Evolutionary conservation across 2,797 vertebrate genomes (phyloP).

Genomic region (Smutsia temminckii): DNA sequence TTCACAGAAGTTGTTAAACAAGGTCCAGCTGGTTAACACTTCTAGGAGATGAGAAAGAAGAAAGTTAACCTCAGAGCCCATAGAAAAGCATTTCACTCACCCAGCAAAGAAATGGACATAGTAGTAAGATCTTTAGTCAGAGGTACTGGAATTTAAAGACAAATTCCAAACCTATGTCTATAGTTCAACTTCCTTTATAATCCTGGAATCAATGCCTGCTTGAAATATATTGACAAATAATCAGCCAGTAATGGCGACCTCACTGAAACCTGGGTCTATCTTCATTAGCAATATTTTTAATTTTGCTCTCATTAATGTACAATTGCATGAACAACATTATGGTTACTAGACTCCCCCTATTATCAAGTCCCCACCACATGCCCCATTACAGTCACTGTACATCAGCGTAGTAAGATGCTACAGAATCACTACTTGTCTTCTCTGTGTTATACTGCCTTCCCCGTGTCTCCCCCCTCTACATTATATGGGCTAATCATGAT

Average conservation of each 20-base stretch:
- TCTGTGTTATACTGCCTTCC: no score
- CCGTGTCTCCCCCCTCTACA: no score
- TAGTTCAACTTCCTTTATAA: conserved; percentile 37
- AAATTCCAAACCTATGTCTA: neutral
- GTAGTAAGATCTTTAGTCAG: neutral
- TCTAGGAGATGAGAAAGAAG: conserved; percentile 55
- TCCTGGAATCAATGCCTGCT: neutral
- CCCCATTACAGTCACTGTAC: no score
- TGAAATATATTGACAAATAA: conserved; percentile 11
- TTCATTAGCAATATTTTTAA: neutral
- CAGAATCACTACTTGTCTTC: no score
- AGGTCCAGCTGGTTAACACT: conserved; percentile 23
- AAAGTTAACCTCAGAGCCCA: neutral
- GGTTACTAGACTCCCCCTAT: no score
- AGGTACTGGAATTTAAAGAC: conserved; percentile 11
- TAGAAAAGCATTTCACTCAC: conserved; percentile 4
- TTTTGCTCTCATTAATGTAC: no score
- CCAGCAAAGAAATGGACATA: neutral
- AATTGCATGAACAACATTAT: no score
- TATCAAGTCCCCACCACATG: no score
- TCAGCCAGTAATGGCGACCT: neutral
- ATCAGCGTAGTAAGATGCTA: no score
- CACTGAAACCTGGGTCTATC: neutral
- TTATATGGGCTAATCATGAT: no score
- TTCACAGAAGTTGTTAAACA: conserved; percentile 38